These are phyloP conservation scores for Graptemys geographica DNA, from an alignment of 2,797 vertebrate species.

Conservation along the genomic window DNA sequence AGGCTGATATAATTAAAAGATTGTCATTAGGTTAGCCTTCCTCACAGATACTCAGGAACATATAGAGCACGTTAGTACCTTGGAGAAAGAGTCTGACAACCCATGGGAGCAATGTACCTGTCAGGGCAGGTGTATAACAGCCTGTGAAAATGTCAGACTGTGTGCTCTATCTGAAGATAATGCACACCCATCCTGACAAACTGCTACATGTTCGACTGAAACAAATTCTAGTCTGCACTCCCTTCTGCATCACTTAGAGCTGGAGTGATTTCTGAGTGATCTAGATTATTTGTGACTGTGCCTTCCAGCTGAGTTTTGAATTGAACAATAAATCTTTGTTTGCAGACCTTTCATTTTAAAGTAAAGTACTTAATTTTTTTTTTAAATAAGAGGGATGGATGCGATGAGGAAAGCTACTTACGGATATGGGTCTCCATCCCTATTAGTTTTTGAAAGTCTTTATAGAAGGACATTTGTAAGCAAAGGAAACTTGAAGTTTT, in stretches of 20 bases:
- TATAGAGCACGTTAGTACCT: neutral
- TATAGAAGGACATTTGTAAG: conserved; percentile 17
- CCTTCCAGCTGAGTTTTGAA: conserved; percentile 50
- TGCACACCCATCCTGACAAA: rapidly evolving
- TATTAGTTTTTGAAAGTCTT: conserved; percentile 44
- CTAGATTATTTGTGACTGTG: conserved; percentile 43
- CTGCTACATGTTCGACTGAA: rapidly evolving
- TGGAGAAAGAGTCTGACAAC: neutral
- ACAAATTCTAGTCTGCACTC: neutral
- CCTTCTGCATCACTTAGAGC: conserved; percentile 25
- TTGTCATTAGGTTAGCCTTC: neutral
- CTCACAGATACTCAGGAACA: neutral
- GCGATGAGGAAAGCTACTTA: conserved; percentile 56
- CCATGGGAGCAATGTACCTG: neutral
- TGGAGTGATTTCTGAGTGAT: conserved; percentile 18
- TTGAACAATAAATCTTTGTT: conserved; percentile 58
- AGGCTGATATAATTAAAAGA: neutral
- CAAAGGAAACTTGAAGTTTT: conserved; percentile 40
- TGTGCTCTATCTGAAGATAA: neutral
- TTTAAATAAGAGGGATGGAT: conserved; percentile 17
- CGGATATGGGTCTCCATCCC: neutral
- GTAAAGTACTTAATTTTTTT: neutral
- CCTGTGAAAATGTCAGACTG: neutral
- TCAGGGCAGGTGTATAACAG: neutral
- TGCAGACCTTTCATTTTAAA: neutral